Percentiles rank a stretch among this genome's conserved stretches.
Conservation (phyloP, 1,140 invertebrate species). For the Macrotrachela quadricornifera region DNA sequence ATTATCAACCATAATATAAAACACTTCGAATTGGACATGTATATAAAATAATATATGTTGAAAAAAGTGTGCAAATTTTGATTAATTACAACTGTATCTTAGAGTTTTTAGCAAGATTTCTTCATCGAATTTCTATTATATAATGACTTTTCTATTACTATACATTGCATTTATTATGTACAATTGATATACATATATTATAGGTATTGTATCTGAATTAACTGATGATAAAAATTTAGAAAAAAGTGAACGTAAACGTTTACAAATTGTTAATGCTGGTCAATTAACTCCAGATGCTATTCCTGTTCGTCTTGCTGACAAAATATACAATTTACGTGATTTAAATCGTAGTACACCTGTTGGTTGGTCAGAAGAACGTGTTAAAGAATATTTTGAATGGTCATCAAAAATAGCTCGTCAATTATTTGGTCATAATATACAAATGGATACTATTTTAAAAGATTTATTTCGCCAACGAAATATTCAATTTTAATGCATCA, state of each 20-base stretch:
- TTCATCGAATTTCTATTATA: too few relatives aligned
- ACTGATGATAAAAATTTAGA: constrained; percentile 55
- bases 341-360: constrained; percentile 38
- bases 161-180: too few relatives aligned
- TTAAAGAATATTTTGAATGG: constrained; percentile 49
- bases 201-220: constrained; percentile 25
- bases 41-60: too few relatives aligned
- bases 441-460: constrained; percentile 42
- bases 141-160: too few relatives aligned
- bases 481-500: too few relatives aligned
- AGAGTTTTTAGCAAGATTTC: too few relatives aligned
- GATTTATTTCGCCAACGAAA: constrained; percentile 26
- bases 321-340: constrained; percentile 62
- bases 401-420: constrained; percentile 44
- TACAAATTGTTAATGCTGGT: constrained; percentile 40
- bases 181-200: too few relatives aligned
- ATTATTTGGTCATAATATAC: constrained; percentile 42
- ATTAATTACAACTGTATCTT: too few relatives aligned
- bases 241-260: constrained; percentile 42
- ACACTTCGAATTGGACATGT: too few relatives aligned
- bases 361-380: constrained; percentile 40
- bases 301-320: constrained; percentile 60
- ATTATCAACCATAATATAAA: too few relatives aligned
- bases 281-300: constrained; percentile 42
- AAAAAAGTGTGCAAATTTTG: too few relatives aligned